Conservation (phyloP, 30 jellyfish, hydroid and myxozoan species). For the Aurelia sp. region DNA sequence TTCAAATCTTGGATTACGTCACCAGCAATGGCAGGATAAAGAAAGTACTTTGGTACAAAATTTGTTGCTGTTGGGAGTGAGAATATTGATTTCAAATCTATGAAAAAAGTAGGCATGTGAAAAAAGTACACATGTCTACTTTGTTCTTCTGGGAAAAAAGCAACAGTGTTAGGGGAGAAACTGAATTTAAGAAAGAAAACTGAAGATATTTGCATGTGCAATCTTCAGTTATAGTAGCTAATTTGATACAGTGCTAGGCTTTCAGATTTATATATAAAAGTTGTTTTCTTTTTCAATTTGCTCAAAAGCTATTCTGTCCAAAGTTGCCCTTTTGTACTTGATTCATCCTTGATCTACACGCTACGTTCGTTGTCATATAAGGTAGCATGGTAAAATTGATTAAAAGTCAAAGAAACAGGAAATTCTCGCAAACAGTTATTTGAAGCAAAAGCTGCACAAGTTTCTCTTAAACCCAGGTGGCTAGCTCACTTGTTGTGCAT, state of each 20-base stretch:
- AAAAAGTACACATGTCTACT: too few species aligned
- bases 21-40: background rate
- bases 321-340: constrained; percentile 4
- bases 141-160: background rate
- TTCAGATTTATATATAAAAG: background rate
- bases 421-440: too few species aligned
- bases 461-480: too few species aligned
- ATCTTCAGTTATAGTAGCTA: constrained; percentile 17
- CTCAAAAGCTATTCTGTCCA: background rate
- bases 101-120: background rate
- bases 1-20: constrained; percentile 1
- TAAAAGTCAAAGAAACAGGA: too few species aligned
- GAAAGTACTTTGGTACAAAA: background rate
- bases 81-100: constrained; percentile 1
- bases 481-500: too few species aligned
- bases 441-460: too few species aligned
- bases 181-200: constrained; percentile 2
- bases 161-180: background rate
- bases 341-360: background rate
- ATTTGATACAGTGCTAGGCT: constrained; percentile 3
- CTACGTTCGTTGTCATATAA: background rate
- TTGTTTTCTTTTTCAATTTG: constrained; percentile 9
- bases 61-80: background rate
- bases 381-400: background rate
- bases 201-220: background rate